These are phyloP conservation scores for Cossypha polioptera DNA, from an alignment of 2,797 vertebrate genomes.

Conservation along the genomic window DNA sequence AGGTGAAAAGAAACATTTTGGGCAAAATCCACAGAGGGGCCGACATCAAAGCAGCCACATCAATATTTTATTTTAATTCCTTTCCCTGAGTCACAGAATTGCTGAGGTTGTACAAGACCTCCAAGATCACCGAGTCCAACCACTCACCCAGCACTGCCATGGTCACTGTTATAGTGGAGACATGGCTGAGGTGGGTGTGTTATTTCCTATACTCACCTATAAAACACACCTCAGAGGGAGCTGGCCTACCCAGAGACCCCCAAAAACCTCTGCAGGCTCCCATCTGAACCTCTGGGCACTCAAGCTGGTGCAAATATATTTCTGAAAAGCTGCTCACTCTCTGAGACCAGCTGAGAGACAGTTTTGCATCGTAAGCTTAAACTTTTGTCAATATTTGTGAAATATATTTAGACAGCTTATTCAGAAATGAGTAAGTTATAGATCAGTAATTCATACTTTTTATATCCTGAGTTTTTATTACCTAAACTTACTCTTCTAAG, in stretches of 20 bases:
- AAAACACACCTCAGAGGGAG: not conserved
- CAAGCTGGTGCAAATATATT: not conserved
- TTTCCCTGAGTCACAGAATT: not conserved
- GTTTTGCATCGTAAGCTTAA: constrained; percentile 5
- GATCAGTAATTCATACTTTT: constrained; percentile 72
- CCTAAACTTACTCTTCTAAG: constrained; percentile 74
- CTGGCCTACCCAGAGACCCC: not conserved
- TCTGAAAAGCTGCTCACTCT: not conserved
- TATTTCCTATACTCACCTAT: not conserved
- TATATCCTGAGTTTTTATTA: constrained; percentile 71
- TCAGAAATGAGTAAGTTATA: constrained; percentile 61
- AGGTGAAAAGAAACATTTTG: not conserved
- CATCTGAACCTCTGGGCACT: not conserved
- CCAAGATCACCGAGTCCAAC: fast-evolving
- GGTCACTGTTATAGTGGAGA: fast-evolving
- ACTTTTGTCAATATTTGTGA: constrained; percentile 61
- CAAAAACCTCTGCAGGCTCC: not conserved
- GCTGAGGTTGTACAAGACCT: not conserved
- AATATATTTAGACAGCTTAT: constrained; percentile 64
- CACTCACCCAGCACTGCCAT: not conserved
- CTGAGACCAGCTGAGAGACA: not conserved
- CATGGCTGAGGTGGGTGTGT: not conserved
- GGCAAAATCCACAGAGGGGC: not conserved
- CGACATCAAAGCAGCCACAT: not conserved
- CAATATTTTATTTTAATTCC: not conserved